phyloP scores from a whole-genome alignment of 2,113 vertebrate genomes.

The Nannobrachium achirus region DNA sequence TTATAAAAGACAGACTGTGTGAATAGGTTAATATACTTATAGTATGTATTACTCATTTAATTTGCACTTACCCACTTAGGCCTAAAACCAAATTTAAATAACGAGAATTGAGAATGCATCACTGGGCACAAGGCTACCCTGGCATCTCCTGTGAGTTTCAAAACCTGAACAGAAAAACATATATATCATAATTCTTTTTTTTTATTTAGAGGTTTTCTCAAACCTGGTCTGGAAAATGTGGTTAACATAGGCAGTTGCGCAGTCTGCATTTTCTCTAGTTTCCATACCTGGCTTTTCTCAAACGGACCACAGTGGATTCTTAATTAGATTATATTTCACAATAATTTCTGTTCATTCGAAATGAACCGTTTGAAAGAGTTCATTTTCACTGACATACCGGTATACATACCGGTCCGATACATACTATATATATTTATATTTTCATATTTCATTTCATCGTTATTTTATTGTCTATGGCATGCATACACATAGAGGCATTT shows the following conservation, averaged over 20 bases:
- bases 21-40: not conserved
- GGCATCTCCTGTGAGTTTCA: conserved; percentile 33
- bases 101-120: conserved; percentile 33
- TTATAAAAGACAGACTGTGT: not conserved
- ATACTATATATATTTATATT: no score
- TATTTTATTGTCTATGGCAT: no score
- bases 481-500: no score
- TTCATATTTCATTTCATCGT: no score
- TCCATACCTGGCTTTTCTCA: no score
- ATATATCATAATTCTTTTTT: conserved; percentile 21
- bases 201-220: conserved; percentile 37
- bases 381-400: no score
- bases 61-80: not conserved
- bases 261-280: not conserved
- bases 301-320: no score
- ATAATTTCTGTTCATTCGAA: no score
- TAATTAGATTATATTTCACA: no score
- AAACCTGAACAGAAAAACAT: conserved; percentile 28
- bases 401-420: no score
- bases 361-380: no score
- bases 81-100: conserved; percentile 43
- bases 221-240: conserved; percentile 38
- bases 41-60: not conserved
- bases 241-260: conserved; percentile 48
- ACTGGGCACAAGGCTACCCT: conserved; percentile 15